phyloP scores from a whole-genome alignment of 2,113 vertebrate genomes.

The Camelus dromedarius region DNA sequence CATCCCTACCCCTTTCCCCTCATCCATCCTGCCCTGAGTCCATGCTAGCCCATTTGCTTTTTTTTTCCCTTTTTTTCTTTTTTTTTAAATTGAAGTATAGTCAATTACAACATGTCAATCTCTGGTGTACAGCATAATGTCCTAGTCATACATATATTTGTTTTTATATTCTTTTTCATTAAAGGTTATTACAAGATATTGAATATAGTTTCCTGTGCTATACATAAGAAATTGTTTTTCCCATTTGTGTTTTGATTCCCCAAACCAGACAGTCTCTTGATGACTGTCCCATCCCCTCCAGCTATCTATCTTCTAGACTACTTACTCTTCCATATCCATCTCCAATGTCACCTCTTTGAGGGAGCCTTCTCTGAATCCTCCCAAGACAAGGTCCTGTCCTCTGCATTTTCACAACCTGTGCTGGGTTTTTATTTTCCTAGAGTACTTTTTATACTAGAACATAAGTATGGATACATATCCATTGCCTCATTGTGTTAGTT shows the following conservation, averaged over 20 bases:
- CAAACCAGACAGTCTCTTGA: background rate
- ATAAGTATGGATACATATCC: background rate
- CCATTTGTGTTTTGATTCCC: background rate
- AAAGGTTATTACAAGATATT: no score
- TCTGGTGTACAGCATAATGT: no score
- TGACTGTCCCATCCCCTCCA: background rate
- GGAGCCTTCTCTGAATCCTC: background rate
- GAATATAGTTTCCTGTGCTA: no score
- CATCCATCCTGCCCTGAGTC: background rate
- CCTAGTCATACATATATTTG: no score
- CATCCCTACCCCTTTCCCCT: background rate
- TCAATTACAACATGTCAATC: no score
- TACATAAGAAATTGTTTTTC: no score
- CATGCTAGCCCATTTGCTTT: background rate
- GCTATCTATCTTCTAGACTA: background rate
- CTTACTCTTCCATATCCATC: background rate
- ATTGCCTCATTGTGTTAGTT: background rate
- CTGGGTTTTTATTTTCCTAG: background rate
- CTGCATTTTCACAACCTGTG: background rate
- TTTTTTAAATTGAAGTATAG: no score
- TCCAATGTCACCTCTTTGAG: background rate
- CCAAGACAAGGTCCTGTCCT: conserved; percentile 16
- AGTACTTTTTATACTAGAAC: background rate
- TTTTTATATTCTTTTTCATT: no score
- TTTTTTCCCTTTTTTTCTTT: background rate